Evolutionary conservation across 2,113 vertebrate species (phyloP).

Genomic region (Atlantisia rogersi): DNA sequence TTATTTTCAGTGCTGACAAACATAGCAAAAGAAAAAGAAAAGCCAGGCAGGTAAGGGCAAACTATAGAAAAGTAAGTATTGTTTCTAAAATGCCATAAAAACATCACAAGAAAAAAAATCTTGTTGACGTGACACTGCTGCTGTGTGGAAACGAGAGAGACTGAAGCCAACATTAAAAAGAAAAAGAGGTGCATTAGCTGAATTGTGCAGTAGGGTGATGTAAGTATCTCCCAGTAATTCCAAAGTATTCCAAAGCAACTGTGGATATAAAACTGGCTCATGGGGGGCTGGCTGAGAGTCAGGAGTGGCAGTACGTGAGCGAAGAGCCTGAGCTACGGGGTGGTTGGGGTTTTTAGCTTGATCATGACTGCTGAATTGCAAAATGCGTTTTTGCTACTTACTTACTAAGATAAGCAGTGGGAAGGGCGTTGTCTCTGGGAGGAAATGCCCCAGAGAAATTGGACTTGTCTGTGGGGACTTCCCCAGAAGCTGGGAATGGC

Average conservation of each 20-base stretch:
- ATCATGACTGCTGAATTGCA: not conserved
- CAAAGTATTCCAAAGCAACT: not conserved
- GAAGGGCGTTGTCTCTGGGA: not conserved
- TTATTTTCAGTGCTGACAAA: not conserved
- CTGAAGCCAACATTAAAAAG: not conserved
- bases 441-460: not conserved
- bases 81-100: not conserved
- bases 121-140: not conserved
- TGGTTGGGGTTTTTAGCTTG: not conserved
- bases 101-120: not conserved
- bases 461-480: not conserved
- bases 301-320: fast-evolving
- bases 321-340: not conserved
- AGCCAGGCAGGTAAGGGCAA: not conserved
- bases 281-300: not conserved
- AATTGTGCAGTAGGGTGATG: not conserved
- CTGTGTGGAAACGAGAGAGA: not conserved
- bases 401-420: not conserved
- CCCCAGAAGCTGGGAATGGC: not conserved
- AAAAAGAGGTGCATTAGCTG: not conserved
- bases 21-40: not conserved
- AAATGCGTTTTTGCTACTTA: not conserved
- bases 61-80: not conserved
- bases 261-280: fast-evolving
- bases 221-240: not conserved